Percentiles rank a stretch among this genome's conserved stretches.
Evolutionary conservation across 2,797 vertebrate species (phyloP).

Genomic region (Eulemur albifrons): DNA sequence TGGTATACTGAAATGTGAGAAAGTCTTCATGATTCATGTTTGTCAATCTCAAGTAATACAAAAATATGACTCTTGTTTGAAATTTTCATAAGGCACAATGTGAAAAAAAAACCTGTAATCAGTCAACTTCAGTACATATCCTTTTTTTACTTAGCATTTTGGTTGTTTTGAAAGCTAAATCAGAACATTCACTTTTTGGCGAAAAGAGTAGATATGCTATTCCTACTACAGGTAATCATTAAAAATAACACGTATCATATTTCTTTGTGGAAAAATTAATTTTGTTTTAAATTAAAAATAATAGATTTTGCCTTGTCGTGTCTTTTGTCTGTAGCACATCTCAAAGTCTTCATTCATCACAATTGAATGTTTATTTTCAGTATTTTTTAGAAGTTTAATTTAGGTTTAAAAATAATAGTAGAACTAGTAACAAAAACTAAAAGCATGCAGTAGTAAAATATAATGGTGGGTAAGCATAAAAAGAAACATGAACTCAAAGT

Average conservation of each 20-base stretch:
- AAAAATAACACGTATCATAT: background rate
- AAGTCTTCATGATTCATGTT: background rate
- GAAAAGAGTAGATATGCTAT: background rate
- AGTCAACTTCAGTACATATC: background rate
- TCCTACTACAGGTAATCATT: background rate
- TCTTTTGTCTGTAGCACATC: background rate
- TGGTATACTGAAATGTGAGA: background rate
- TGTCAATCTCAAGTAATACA: constrained; percentile 36
- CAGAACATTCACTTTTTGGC: background rate
- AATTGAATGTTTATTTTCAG: background rate
- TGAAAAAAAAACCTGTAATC: background rate
- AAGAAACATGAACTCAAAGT: background rate
- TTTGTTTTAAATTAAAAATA: background rate
- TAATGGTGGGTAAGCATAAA: background rate
- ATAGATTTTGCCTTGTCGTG: background rate
- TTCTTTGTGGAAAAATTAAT: background rate
- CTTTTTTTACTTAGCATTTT: background rate
- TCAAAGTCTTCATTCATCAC: background rate
- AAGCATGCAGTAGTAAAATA: background rate
- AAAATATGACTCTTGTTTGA: background rate
- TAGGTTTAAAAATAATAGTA: background rate
- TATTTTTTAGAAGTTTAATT: background rate
- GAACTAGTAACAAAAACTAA: background rate
- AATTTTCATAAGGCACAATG: background rate
- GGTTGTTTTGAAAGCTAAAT: background rate